These are phyloP conservation scores for Chrysolina oricalcia DNA, from an alignment of 2,888 invertebrate species.

Conservation along the genomic window DNA sequence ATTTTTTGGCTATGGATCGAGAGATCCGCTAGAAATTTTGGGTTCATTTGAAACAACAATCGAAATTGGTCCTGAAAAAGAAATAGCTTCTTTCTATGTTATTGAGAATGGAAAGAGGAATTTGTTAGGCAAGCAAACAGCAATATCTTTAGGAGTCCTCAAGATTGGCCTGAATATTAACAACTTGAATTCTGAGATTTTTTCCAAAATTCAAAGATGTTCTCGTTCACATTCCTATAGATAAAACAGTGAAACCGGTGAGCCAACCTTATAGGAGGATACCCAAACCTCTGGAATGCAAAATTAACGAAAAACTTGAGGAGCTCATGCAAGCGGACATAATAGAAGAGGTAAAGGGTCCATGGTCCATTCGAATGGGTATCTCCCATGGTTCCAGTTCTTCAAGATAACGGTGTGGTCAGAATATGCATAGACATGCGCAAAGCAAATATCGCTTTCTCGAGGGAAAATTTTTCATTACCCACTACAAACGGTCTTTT, in stretches of 20 bases:
- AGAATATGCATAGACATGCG: slow-evolving; percentile 47
- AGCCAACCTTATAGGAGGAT: no score
- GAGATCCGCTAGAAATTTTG: no score
- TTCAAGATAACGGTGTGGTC: slow-evolving; percentile 34
- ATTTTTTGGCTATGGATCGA: no score
- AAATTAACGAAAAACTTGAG: slow-evolving; percentile 52
- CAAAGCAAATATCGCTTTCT: slow-evolving; percentile 39
- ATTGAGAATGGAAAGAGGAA: no score
- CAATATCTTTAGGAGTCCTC: slow-evolving; percentile 46
- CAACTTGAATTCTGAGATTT: slow-evolving; percentile 22
- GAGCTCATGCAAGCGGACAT: slow-evolving; percentile 55
- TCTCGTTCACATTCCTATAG: no score
- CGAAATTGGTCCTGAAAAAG: no score
- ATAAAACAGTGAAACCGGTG: no score
- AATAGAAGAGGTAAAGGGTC: slow-evolving; percentile 59
- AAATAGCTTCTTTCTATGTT: no score
- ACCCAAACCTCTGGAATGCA: slow-evolving; percentile 61
- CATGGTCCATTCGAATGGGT: slow-evolving; percentile 48
- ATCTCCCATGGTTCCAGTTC: slow-evolving; percentile 35
- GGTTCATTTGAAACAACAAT: no score
- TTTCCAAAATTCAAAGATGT: no score
- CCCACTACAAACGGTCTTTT: no score
- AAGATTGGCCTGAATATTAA: slow-evolving; percentile 35
- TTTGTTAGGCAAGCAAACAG: no score
- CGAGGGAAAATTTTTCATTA: slow-evolving; percentile 38